Conservation (phyloP, 2,113 vertebrate species). For the Vicugna pacos region DNA sequence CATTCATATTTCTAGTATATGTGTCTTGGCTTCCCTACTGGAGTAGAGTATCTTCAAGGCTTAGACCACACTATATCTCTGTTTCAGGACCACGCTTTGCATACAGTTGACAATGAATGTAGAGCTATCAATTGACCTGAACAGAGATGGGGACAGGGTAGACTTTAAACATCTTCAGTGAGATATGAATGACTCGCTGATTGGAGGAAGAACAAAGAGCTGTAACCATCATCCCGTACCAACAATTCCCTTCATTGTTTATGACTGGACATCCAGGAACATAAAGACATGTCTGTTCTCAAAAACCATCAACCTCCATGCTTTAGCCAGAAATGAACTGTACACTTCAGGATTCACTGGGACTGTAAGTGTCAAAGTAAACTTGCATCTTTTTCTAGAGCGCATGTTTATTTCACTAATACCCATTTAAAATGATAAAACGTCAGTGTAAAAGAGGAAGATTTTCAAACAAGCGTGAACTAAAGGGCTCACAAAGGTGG, state of each 20-base stretch:
- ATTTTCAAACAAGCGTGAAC: neutral
- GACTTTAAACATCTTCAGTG: neutral
- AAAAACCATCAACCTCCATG: neutral
- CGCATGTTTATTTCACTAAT: neutral
- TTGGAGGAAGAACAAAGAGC: neutral
- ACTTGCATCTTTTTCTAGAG: neutral
- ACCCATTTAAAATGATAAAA: neutral
- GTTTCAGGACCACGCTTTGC: neutral
- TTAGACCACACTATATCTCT: neutral
- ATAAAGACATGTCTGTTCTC: neutral
- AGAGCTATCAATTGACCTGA: neutral
- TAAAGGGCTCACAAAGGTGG: neutral
- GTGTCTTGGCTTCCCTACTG: neutral
- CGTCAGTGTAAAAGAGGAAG: neutral
- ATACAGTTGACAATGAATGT: neutral
- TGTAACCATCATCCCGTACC: neutral
- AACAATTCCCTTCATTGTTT: neutral
- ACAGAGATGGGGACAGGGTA: neutral
- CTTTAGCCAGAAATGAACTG: neutral
- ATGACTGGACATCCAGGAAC: neutral
- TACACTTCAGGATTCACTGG: neutral
- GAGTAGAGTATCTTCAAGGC: neutral
- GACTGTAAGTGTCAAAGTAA: neutral
- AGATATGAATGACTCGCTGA: neutral
- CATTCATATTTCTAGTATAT: neutral